Conservation (phyloP, 2,113 vertebrate genomes). For the Podilymbus podiceps region DNA sequence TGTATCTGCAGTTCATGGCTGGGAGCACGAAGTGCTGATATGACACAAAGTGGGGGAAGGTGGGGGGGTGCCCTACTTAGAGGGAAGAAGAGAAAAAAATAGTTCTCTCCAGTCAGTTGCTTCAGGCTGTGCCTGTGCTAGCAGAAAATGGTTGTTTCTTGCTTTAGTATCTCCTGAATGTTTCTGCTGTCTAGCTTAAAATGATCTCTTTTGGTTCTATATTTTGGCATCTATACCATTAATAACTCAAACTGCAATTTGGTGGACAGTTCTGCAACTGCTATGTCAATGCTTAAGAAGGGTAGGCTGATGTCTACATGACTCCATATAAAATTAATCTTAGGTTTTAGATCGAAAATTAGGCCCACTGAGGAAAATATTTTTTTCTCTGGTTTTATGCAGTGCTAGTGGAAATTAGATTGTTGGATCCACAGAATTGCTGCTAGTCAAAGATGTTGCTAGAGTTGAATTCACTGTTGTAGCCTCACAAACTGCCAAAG, state of each 20-base stretch:
- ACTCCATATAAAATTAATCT: background rate
- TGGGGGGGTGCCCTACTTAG: background rate
- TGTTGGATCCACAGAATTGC: background rate
- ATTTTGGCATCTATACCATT: background rate
- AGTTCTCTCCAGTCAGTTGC: background rate
- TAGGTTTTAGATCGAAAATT: background rate
- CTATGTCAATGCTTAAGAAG: background rate
- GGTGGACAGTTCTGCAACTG: background rate
- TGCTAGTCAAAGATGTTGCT: background rate
- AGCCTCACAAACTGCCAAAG: background rate
- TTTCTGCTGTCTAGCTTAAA: background rate
- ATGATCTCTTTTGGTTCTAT: background rate
- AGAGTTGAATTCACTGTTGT: background rate
- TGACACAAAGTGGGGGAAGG: background rate
- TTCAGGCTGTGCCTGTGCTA: background rate
- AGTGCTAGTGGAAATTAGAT: background rate
- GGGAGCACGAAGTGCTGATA: background rate
- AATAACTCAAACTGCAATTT: background rate
- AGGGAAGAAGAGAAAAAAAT: background rate
- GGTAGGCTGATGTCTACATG: background rate
- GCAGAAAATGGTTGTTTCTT: background rate
- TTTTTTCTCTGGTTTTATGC: background rate
- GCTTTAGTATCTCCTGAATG: background rate
- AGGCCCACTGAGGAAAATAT: background rate
- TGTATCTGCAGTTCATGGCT: accelerated